phyloP scores from a whole-genome alignment of 2,888 invertebrate genomes.

The Cryptocephalus moraei region DNA sequence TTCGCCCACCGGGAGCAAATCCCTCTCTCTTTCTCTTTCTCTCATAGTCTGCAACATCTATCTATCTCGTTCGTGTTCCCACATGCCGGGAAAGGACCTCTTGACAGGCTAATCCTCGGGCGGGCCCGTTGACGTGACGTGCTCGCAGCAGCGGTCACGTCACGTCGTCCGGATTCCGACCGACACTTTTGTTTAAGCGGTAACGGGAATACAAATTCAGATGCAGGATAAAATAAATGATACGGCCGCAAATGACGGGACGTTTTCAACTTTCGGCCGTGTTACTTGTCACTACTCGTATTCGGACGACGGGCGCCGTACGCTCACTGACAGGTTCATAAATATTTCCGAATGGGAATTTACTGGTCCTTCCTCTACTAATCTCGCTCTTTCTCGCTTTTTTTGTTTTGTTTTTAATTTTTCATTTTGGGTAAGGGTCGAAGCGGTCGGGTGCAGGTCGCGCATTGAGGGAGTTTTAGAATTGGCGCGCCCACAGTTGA shows the following conservation, averaged over 20 bases:
- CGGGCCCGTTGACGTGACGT: conserved; percentile 29
- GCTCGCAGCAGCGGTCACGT: conserved; percentile 27
- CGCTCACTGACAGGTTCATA: conserved; percentile 10
- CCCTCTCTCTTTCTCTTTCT: too few species aligned
- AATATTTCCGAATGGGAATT: conserved; percentile 4
- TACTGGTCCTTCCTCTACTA: too few species aligned
- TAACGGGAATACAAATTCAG: conserved; percentile 12
- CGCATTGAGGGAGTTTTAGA: too few species aligned
- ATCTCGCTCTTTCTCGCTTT: too few species aligned
- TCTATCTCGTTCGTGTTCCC: too few species aligned
- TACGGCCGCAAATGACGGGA: conserved; percentile 9
- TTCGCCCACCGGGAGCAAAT: too few species aligned
- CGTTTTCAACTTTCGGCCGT: conserved; percentile 9
- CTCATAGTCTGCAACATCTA: too few species aligned
- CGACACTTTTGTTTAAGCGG: conserved; percentile 25
- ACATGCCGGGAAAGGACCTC: too few species aligned
- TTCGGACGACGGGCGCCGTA: conserved; percentile 2
- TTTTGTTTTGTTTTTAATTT: too few species aligned
- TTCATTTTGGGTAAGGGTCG: too few species aligned
- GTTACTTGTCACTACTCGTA: conserved; percentile 10
- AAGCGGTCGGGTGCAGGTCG: too few species aligned
- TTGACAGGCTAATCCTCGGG: conserved; percentile 6
- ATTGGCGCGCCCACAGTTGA: too few species aligned
- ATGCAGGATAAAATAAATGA: conserved; percentile 12
- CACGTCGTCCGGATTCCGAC: conserved; percentile 27